Conservation (phyloP, 2,113 vertebrate species). For the Phylloscopus trochilus region DNA sequence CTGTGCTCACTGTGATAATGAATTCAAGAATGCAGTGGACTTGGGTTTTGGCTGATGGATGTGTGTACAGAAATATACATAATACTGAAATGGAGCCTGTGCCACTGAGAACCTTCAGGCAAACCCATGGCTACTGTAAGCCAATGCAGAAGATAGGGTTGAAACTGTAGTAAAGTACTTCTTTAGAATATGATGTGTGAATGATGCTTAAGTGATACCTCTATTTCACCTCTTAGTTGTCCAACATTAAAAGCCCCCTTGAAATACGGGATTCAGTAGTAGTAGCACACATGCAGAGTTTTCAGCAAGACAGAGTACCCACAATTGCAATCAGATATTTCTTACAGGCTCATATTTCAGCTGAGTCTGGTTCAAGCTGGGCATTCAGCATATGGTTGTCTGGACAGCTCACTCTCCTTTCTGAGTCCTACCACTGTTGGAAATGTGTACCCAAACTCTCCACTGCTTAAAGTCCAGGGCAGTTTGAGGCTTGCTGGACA, state of each 20-base stretch:
- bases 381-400: fast-evolving
- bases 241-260: background rate
- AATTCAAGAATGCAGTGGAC: background rate
- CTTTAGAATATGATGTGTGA: background rate
- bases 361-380: background rate
- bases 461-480: background rate
- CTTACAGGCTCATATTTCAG: background rate
- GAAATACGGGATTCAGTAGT: background rate
- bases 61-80: background rate
- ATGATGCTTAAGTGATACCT: background rate
- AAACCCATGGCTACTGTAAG: background rate
- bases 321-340: background rate
- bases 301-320: background rate
- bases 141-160: background rate
- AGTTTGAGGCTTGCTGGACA: background rate
- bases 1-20: background rate
- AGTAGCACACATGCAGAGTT: background rate
- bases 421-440: background rate
- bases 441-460: background rate
- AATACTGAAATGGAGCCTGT: background rate
- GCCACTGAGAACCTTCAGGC: background rate
- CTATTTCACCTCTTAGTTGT: background rate
- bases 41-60: background rate
- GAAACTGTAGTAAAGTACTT: background rate
- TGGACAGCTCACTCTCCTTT: background rate